These are phyloP conservation scores for Sapajus apella DNA, from an alignment of 2,113 vertebrate genomes.

Conservation along the genomic window DNA sequence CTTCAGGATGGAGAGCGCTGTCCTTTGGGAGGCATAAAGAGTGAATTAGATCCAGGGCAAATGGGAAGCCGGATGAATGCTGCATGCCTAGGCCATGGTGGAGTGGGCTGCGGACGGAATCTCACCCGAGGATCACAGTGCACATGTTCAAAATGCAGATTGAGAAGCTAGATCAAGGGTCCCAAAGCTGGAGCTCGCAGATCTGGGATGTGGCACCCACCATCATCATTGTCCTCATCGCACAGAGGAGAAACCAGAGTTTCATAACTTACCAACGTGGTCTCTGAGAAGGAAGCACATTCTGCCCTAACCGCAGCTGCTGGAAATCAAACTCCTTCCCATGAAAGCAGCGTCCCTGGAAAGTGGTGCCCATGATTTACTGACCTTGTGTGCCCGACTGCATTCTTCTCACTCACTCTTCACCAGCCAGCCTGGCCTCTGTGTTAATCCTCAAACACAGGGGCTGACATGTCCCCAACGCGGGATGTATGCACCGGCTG, in stretches of 20 bases:
- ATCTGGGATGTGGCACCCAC: background rate
- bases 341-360: background rate
- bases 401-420: background rate
- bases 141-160: background rate
- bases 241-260: background rate
- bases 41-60: background rate
- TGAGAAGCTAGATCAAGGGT: background rate
- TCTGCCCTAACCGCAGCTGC: background rate
- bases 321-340: background rate
- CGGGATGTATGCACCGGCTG: no score
- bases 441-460: rapidly evolving
- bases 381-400: rapidly evolving
- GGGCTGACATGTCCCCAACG: no score
- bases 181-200: background rate
- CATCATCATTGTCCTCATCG: background rate
- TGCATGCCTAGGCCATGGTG: rapidly evolving
- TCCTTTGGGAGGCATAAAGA: background rate
- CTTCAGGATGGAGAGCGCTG: background rate
- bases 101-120: rapidly evolving
- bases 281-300: background rate
- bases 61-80: background rate
- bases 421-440: background rate
- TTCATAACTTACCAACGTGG: background rate
- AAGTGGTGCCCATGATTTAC: background rate
- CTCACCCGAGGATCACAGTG: background rate